Base-by-base conservation (phyloP, 2,113 vertebrate species). In the Nymphicus hollandicus region DNA sequence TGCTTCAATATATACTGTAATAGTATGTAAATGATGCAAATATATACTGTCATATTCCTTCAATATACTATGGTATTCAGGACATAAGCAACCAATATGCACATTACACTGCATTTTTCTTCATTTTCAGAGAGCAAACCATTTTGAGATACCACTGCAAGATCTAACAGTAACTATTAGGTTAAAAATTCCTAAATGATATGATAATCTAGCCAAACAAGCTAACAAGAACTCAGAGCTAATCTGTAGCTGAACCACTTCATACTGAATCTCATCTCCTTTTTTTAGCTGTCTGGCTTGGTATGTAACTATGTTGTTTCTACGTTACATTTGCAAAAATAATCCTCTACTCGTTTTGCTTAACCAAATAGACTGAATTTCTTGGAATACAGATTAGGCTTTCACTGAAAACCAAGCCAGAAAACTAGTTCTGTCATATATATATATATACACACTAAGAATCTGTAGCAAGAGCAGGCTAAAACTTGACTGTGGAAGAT, bases 401-500 rank as follows among this genome's bases (percentile, higher is more conserved):
- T 88, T 65, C 69, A 92, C 29, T 81, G 37, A 80, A 93, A 83
- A 71, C 23, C 35, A 84, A 83, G 33, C 33, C 69, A 83, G 68
- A 90, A 94, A 66, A 58, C 53, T 44, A 66, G 33, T 47, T 96
- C 47, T 78, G 55, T 74, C 44, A 43, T 56, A 29, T 7, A 61
- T 65, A 20, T 33, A 24, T 29, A 2, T 17, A 0, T 53, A 1
- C n/a, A n/a, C n/a, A n/a, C n/a, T 55, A 72, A 47, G 50, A 81
- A 83, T 31, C 50, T 52, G 33, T 72, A 91, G 56, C 18, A 94
- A 79, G 53, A 96, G 33, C 93, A 94, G 69, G 90, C 80, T 91
- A 95, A 96, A 96, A 96, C 88, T 90, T 96, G 90, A 93, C 55
- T 68, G 3, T 73, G 77, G 65, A 93, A 91, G 91, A 84, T 71